These are phyloP conservation scores for Leptura quadrifasciata DNA, from an alignment of 2,888 invertebrate genomes.

Conservation along the genomic window DNA sequence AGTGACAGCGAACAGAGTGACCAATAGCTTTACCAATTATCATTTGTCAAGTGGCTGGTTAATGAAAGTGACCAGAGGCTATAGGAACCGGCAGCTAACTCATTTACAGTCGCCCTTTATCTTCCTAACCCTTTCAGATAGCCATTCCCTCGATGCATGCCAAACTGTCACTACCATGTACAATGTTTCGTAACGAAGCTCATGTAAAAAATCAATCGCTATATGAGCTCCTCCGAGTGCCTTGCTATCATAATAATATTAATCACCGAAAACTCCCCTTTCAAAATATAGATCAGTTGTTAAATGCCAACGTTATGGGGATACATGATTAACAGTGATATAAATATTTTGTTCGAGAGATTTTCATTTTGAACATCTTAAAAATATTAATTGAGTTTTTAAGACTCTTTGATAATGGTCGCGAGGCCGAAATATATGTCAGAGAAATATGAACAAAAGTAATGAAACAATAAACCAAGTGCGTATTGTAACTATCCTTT, in stretches of 20 bases:
- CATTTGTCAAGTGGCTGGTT: conserved; percentile 74
- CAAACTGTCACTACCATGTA: conserved; percentile 69
- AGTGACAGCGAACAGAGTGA: conserved; percentile 73
- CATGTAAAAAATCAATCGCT: conserved; percentile 50
- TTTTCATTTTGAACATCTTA: too few relatives aligned
- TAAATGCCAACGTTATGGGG: neutral
- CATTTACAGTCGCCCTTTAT: conserved; percentile 73
- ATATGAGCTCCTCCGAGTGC: conserved; percentile 10
- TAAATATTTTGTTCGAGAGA: too few relatives aligned
- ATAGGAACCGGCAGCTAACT: conserved; percentile 70
- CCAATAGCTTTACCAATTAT: conserved; percentile 74
- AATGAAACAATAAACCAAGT: too few relatives aligned
- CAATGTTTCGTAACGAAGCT: conserved; percentile 42
- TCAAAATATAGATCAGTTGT: neutral
- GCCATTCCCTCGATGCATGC: conserved; percentile 65
- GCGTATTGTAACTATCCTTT: too few relatives aligned
- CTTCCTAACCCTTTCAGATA: conserved; percentile 72
- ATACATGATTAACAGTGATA: too few relatives aligned
- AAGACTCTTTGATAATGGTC: too few relatives aligned
- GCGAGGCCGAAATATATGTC: too few relatives aligned
- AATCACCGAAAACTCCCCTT: neutral
- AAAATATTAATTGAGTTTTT: too few relatives aligned
- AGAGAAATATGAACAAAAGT: too few relatives aligned
- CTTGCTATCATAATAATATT: conserved; percentile 3
- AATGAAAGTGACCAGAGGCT: conserved; percentile 74